phyloP scores from a whole-genome alignment of 2,113 vertebrate genomes.

The Colaptes auratus region DNA sequence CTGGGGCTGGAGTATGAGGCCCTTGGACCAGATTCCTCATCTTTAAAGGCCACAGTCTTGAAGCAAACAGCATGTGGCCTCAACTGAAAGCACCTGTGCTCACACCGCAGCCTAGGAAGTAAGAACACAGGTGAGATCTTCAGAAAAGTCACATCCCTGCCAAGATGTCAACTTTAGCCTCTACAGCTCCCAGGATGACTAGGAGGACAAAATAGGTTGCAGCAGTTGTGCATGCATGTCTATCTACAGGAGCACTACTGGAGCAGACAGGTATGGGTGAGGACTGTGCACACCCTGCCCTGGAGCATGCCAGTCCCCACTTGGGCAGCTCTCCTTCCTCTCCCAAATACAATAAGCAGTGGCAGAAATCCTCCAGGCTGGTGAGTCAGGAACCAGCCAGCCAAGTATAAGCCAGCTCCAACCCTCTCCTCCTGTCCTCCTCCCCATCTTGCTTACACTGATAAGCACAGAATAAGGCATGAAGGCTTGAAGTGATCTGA shows the following conservation, averaged over 20 bases:
- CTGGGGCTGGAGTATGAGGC: background rate
- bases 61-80: background rate
- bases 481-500: background rate
- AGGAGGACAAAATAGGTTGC: background rate
- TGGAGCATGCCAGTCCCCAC: background rate
- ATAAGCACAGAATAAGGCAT: background rate
- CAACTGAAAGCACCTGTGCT: background rate
- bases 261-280: background rate
- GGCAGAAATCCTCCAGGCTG: background rate
- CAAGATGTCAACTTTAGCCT: background rate
- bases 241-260: background rate
- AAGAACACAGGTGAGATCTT: background rate
- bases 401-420: background rate
- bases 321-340: background rate
- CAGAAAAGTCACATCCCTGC: background rate
- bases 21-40: background rate
- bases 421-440: background rate
- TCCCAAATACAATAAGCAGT: background rate
- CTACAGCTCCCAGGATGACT: background rate
- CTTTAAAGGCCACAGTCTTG: background rate
- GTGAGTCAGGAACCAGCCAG: background rate
- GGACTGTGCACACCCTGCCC: background rate
- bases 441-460: background rate
- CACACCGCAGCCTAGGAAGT: background rate
- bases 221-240: background rate